Evolutionary conservation across 1,140 invertebrate species (phyloP), one percentile per base, ranked within the genome.

Genomic region (Drosophila athabasca): DNA sequence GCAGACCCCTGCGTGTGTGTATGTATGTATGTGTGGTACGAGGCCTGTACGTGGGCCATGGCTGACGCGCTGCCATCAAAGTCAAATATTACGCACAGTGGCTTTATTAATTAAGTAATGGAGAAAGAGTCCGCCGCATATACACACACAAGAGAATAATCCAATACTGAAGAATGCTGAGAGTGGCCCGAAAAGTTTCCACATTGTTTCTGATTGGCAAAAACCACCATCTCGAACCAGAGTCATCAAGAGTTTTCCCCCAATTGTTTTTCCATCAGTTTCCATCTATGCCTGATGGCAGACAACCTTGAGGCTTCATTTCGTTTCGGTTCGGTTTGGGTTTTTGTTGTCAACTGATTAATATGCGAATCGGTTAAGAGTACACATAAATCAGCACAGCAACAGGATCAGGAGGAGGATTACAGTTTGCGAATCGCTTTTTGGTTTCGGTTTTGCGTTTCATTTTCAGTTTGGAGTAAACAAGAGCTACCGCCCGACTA

Each of bases 311-410:
- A 39, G 19, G 51, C 26, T 29, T 13, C 35, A 41, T 41, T 26
- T 13, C 11, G 9, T 35, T 11, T 35, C 31, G 35, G 2, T 31
- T 9, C 31, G 9, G 17, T 19, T 19, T 1, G 17, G 17, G 17
- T 19, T 39, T 39, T 39, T 39, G 35, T 26, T 22, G 59, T 58
- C 51, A 39, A 57, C 59, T 57, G 59, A 62, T 62, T 62, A 62
- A 62, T 17, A 66, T 39, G 35, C 35, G 35, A 45, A 17, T 24
- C 62, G 31, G 26, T 31, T 22, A 11, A 6, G 35, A 19, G 45
- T 64, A 31, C 29, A 13, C 48, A 65, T 67, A 45, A 44, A 67
- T 66, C 39, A 68, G 65, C 19, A 2, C 8, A 29, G 6, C 1
- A 31, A 3, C 29, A 35, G 3, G 11, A 9, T 6, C 43, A 9